These are phyloP conservation scores for Coecobrya sp. DNA, from an alignment of 2,888 invertebrate genomes.

Conservation along the genomic window DNA sequence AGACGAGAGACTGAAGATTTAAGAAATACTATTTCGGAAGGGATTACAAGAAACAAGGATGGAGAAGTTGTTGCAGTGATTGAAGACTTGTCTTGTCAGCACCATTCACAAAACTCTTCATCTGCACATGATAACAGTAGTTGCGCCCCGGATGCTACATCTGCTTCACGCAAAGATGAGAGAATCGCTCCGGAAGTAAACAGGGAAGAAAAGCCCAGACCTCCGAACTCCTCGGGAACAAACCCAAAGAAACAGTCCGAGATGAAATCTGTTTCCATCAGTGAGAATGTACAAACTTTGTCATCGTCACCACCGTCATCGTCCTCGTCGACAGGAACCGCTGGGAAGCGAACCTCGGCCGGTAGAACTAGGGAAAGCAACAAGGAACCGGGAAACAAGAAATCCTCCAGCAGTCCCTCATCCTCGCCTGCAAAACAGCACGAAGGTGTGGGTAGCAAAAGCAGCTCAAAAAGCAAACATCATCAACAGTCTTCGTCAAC, in stretches of 20 bases:
- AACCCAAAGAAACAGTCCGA: conserved; percentile 45
- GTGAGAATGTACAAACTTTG: conserved; percentile 52
- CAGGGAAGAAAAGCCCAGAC: neutral
- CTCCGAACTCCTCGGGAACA: conserved; percentile 4
- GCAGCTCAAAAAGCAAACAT: conserved; percentile 65
- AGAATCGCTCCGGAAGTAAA: conserved; percentile 66
- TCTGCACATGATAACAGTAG: conserved; percentile 31
- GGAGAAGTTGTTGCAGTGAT: conserved; percentile 53
- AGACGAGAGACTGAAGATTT: conserved; percentile 43
- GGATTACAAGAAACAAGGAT: conserved; percentile 62
- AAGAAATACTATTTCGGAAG: conserved; percentile 56
- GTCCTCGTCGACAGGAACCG: conserved; percentile 16
- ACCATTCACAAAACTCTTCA: conserved; percentile 26
- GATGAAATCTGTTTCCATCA: conserved; percentile 55
- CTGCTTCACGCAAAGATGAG: conserved; percentile 48
- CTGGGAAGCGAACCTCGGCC: conserved; percentile 52
- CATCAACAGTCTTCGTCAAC: conserved; percentile 73
- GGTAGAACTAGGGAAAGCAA: conserved; percentile 7
- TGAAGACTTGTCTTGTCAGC: conserved; percentile 62
- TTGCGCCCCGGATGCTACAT: conserved; percentile 58
- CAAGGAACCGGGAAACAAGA: conserved; percentile 20
- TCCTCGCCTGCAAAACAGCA: conserved; percentile 68
- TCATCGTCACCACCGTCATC: conserved; percentile 7
- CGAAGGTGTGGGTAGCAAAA: neutral
- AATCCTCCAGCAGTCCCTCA: conserved; percentile 43